Evolutionary conservation across 2,888 invertebrate genomes (phyloP).

Genomic region (Peribatodes rhomboidaria): DNA sequence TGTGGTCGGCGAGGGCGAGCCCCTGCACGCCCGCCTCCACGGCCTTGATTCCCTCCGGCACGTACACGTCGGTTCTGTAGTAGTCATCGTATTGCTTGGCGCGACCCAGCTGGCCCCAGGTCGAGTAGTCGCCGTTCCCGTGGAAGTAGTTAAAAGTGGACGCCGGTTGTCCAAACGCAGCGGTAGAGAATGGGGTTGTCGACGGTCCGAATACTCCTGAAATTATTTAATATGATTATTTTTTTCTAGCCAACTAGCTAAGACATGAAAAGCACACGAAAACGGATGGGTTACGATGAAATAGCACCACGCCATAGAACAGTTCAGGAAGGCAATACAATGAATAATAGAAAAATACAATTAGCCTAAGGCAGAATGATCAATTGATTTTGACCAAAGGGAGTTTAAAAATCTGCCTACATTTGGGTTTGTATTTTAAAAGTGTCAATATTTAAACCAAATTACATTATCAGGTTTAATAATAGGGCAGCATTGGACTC

Average conservation of each 20-base stretch:
- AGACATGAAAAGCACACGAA: constrained; percentile 26
- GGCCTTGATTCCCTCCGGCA: constrained; percentile 88
- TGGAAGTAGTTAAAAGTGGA: constrained; percentile 93
- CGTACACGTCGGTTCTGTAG: constrained; percentile 88
- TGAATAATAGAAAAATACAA: neutral
- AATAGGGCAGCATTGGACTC: neutral
- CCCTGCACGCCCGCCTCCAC: constrained; percentile 94
- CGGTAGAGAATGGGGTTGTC: constrained; percentile 88
- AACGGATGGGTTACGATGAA: constrained; percentile 23
- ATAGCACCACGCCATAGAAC: constrained; percentile 9
- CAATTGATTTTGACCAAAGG: neutral
- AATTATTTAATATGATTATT: constrained; percentile 51
- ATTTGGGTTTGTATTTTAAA: neutral
- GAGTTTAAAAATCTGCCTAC: neutral
- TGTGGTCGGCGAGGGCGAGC: constrained; percentile 80
- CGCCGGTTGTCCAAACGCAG: constrained; percentile 91
- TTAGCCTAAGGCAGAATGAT: too few relatives aligned
- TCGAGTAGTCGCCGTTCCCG: constrained; percentile 94
- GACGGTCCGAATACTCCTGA: constrained; percentile 90
- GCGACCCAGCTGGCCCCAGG: constrained; percentile 91
- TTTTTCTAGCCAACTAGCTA: constrained; percentile 27
- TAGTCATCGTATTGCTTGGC: constrained; percentile 93
- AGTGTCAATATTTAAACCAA: neutral
- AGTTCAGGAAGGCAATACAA: neutral
- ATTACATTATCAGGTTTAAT: neutral